Evolutionary conservation across 2,888 invertebrate genomes (phyloP).

Genomic region (Parelbella ahira): DNA sequence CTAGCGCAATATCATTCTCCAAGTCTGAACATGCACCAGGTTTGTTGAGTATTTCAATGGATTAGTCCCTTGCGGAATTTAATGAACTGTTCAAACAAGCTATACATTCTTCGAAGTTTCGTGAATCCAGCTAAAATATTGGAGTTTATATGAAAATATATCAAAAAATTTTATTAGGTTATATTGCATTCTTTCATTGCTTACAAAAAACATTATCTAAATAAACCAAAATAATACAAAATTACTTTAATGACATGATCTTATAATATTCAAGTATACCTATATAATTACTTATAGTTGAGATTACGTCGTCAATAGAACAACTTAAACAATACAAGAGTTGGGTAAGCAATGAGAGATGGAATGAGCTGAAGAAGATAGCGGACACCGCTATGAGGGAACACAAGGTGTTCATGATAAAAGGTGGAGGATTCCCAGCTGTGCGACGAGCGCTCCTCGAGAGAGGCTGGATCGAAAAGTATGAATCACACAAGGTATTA

Average conservation of each 20-base stretch:
- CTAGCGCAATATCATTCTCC: conserved; percentile 66
- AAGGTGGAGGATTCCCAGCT: conserved; percentile 86
- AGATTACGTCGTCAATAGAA: conserved; percentile 56
- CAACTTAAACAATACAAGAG: conserved; percentile 70
- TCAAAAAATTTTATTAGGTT: too few relatives aligned
- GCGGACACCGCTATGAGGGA: conserved; percentile 84
- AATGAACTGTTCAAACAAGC: too few relatives aligned
- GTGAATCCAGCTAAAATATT: too few relatives aligned
- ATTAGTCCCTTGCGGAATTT: too few relatives aligned
- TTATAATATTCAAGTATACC: too few relatives aligned
- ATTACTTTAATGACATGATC: too few relatives aligned
- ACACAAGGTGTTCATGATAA: conserved; percentile 84
- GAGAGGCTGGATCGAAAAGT: conserved; percentile 88
- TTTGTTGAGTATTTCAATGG: conserved; percentile 34
- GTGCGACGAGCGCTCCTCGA: conserved; percentile 84
- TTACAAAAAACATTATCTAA: too few relatives aligned
- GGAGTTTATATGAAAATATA: too few relatives aligned
- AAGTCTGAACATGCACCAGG: conserved; percentile 71
- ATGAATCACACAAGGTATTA: conserved; percentile 72
- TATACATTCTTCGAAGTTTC: too few relatives aligned
- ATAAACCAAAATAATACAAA: too few relatives aligned
- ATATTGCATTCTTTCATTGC: too few relatives aligned
- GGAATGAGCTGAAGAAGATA: conserved; percentile 82
- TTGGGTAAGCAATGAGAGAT: conserved; percentile 83
- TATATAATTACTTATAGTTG: too few relatives aligned